A percentile compares a stretch with the other conserved stretches of the same genome.
These are phyloP conservation scores for Cyclina sinensis DNA, from an alignment of 1,140 invertebrate species.

Conservation along the genomic window DNA sequence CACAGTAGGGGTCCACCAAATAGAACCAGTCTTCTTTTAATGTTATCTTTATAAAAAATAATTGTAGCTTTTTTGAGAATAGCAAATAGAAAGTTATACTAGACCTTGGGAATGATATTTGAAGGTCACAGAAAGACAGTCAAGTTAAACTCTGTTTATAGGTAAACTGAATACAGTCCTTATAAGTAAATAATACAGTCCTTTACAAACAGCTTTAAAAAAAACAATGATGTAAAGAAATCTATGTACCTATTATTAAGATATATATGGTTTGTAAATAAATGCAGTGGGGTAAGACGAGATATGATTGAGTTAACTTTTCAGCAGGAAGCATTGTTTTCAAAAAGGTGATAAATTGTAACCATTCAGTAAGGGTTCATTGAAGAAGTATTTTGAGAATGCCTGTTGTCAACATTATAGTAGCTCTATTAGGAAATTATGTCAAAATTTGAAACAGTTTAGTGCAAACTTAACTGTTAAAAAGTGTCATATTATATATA, in stretches of 20 bases:
- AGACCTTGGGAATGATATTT: background rate
- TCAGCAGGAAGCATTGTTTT: conserved; percentile 2
- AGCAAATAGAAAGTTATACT: no score
- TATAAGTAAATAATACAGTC: background rate
- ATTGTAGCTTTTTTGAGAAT: no score
- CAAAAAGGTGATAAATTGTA: background rate
- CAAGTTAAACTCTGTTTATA: background rate
- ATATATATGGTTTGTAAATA: background rate
- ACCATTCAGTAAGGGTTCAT: conserved; percentile 1
- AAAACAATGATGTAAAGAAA: background rate
- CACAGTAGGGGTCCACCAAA: no score
- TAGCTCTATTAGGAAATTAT: background rate
- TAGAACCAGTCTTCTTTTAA: no score
- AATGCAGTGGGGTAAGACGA: background rate
- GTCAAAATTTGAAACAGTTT: background rate
- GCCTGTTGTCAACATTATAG: background rate
- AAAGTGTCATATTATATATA: no score
- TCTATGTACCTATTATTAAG: background rate
- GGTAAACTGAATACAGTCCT: background rate
- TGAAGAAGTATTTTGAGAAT: conserved; percentile 28
- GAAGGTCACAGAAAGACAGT: background rate
- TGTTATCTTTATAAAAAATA: no score
- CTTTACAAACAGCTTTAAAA: background rate
- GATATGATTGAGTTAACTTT: background rate
- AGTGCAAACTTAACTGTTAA: background rate